Evolutionary conservation across 2,888 invertebrate genomes (phyloP).

Genomic region (Cylloceria caligata): DNA sequence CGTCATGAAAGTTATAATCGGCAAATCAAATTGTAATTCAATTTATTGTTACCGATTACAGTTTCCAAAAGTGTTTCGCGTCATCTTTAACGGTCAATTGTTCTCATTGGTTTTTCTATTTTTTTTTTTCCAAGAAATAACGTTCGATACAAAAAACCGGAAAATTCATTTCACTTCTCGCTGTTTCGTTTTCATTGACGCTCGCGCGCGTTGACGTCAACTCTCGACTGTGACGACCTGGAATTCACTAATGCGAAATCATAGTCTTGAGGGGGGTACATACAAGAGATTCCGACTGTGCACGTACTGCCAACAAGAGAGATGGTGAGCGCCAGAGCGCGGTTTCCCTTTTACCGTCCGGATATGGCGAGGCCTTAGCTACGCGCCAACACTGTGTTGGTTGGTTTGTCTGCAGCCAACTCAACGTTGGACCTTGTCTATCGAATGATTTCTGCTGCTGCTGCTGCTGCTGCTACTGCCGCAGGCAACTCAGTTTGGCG

Average conservation of each 20-base stretch:
- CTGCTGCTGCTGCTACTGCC: conserved; percentile 22
- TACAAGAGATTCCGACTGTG: not conserved
- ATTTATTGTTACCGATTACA: no score
- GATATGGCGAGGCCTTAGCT: conserved; percentile 68
- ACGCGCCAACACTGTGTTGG: conserved; percentile 18
- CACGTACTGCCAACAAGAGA: not conserved
- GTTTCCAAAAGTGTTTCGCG: no score
- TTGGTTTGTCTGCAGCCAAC: conserved; percentile 4
- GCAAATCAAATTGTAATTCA: no score
- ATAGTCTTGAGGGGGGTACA: not conserved
- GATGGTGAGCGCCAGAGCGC: conserved; percentile 18
- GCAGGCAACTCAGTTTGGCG: conserved; percentile 13
- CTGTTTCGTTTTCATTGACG: conserved; percentile 17
- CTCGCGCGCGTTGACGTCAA: not conserved
- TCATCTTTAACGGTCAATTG: no score
- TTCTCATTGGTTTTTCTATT: no score
- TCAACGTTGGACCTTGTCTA: conserved; percentile 39
- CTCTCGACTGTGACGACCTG: conserved; percentile 39
- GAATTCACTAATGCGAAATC: conserved; percentile 46
- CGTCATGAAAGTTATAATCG: no score
- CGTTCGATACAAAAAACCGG: not conserved
- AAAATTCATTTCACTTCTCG: not conserved
- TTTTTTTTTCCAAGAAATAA: not conserved
- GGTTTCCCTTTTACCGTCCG: conserved; percentile 66
- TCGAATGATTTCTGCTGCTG: conserved; percentile 25